Evolutionary conservation across 2,797 vertebrate species (phyloP).

Genomic region (Epinephelus awoara): DNA sequence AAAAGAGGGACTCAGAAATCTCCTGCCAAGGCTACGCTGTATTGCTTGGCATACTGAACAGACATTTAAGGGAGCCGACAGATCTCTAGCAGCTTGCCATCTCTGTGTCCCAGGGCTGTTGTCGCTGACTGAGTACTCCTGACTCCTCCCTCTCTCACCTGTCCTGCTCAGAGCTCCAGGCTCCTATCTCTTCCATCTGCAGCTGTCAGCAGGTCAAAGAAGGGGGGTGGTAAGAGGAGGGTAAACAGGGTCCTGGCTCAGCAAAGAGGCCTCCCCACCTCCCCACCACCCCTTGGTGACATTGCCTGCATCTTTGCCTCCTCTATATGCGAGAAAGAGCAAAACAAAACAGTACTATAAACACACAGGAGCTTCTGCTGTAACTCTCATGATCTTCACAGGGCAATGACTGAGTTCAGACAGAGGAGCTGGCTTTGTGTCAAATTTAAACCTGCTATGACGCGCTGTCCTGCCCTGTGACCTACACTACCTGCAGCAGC

Average conservation of each 20-base stretch:
- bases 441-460: slow-evolving; percentile 46
- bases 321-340: slow-evolving; percentile 17
- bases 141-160: slow-evolving; percentile 82
- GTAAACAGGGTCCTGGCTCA: slow-evolving; percentile 80
- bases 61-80: slow-evolving; percentile 37
- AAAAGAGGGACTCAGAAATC: slow-evolving; percentile 23
- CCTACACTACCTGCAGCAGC: slow-evolving; percentile 53
- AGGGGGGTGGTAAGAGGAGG: slow-evolving; percentile 70
- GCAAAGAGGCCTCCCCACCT: slow-evolving; percentile 65
- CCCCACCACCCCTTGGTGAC: slow-evolving; percentile 51
- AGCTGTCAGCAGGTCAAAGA: slow-evolving; percentile 86
- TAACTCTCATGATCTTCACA: slow-evolving; percentile 15
- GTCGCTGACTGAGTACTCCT: slow-evolving; percentile 64
- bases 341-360: slow-evolving; percentile 15
- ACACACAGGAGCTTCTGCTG: slow-evolving; percentile 30
- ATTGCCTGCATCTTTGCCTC: slow-evolving; percentile 48
- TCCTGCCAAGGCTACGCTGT: slow-evolving; percentile 4
- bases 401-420: slow-evolving; percentile 11
- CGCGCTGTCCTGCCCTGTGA: slow-evolving; percentile 39
- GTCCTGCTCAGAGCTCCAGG: slow-evolving; percentile 78
- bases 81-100: slow-evolving; percentile 56
- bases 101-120: slow-evolving; percentile 72
- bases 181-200: slow-evolving; percentile 86
- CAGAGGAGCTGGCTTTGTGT: slow-evolving; percentile 34
- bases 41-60: slow-evolving; percentile 22